Evolutionary conservation across 2,113 vertebrate genomes (phyloP), one percentile per base, ranked within the genome.

Genomic region (Corynorhinus townsendii): DNA sequence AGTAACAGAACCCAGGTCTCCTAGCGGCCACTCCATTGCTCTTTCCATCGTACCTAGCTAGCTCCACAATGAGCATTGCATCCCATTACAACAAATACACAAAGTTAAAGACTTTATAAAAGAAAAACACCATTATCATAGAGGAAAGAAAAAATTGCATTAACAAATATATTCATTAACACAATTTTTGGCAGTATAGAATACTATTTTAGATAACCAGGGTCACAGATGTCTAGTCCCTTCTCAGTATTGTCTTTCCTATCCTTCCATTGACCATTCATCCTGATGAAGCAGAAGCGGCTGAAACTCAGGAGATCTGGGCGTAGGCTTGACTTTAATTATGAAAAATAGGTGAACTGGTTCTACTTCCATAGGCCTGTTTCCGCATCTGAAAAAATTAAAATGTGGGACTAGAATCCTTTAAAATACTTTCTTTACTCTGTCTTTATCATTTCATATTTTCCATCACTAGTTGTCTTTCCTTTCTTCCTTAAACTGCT

Each of bases 381-480:
- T 68, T 92, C 38, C 26, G 5, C 22, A 73, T 11, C 33, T 77
- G 15, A 19, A 87, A 33, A 89, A 89, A 64, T 56, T 76, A 93
- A 33, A 24, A 28, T n/a, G 2, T 77, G 45, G 45, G 15, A 68
- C 24, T 2, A 91, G 30, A 76, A 75, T 49, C 6, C 35, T 87
- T 94, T 81, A 87, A 93, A 87, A 81, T 59, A 12, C 30, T 33
- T 80, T 75, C 11, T 76, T 71, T 71, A 16, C 5, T 69, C 43
- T 73, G n/a, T 75, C 33, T 91, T 54, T 45, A 68, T 85, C 8
- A 75, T 90, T 96, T 93, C 80, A 4, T 47, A 33, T 93, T 87
- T 92, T 56, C 17, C 6, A 9, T 80, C 20, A 66, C 15, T 85
- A 33, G 33, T 85, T 93, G 38, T 90, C 45, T 81, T 88, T 8